Percentiles rank a stretch among this genome's conserved stretches.
Conservation (phyloP, 1,140 invertebrate species). For the Aphidius gifuensis region DNA sequence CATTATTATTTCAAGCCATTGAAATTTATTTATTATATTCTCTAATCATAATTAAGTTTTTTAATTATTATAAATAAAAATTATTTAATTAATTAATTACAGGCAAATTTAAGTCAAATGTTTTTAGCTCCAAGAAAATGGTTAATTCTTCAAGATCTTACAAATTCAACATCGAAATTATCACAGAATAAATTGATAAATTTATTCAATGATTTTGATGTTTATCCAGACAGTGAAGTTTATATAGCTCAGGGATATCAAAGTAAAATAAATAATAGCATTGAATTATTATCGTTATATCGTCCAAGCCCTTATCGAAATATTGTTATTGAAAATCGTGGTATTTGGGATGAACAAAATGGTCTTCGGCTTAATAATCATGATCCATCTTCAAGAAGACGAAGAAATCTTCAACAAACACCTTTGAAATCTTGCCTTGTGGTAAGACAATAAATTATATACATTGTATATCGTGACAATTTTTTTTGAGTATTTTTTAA, state of each 20-base stretch:
- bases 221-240: conserved; percentile 41
- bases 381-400: conserved; percentile 28
- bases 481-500: background rate
- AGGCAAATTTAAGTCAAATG: conserved; percentile 32
- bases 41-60: background rate
- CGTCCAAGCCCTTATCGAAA: conserved; percentile 28
- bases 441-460: conserved; percentile 28
- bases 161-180: background rate
- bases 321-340: conserved; percentile 32
- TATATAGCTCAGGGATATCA: conserved; percentile 19
- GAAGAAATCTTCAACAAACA: conserved; percentile 33
- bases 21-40: too few relatives aligned
- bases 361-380: conserved; percentile 27
- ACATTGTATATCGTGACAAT: background rate
- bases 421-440: conserved; percentile 38
- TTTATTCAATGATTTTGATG: conserved; percentile 25
- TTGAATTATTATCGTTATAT: conserved; percentile 35
- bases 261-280: background rate
- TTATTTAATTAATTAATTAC: conserved; percentile 1
- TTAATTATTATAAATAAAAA: background rate
- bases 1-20: too few relatives aligned
- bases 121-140: conserved; percentile 38
- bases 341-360: conserved; percentile 30
- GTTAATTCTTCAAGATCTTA: conserved; percentile 36
- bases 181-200: conserved; percentile 7